These are phyloP conservation scores for Limulus polyphemus DNA, from an alignment of 2,888 invertebrate genomes.

Conservation along the genomic window DNA sequence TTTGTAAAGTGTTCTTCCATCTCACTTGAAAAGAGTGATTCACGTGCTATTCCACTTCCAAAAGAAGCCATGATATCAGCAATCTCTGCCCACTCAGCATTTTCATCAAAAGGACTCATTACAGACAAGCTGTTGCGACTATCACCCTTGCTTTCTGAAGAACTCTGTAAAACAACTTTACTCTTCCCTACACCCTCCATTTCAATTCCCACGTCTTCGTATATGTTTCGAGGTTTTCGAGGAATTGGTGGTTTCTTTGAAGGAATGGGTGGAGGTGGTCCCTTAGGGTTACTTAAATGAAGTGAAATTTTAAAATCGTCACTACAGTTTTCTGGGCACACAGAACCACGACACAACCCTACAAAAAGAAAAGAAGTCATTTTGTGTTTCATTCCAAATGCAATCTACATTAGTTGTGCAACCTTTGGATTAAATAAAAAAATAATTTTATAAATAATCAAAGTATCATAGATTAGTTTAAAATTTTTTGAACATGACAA, in stretches of 20 bases:
- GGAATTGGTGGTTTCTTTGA: background rate
- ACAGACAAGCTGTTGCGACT: constrained; percentile 9
- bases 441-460: background rate
- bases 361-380: background rate
- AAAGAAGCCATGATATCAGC: constrained; percentile 91
- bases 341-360: constrained; percentile 27
- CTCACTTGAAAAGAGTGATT: constrained; percentile 35
- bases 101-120: constrained; percentile 78
- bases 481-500: background rate
- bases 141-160: background rate
- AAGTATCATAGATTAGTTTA: too few species aligned
- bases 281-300: too few species aligned
- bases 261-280: background rate
- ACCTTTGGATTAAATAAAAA: background rate
- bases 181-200: constrained; percentile 7
- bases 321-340: constrained; percentile 7
- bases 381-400: background rate
- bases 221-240: constrained; percentile 1
- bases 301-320: constrained; percentile 34
- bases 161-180: background rate
- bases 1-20: constrained; percentile 34
- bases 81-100: constrained; percentile 93
- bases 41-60: constrained; percentile 45
- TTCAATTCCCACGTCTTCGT: background rate
- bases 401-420: too few species aligned